These are phyloP conservation scores for Neogobius melanostomus DNA, from an alignment of 2,113 vertebrate species.

Conservation along the genomic window DNA sequence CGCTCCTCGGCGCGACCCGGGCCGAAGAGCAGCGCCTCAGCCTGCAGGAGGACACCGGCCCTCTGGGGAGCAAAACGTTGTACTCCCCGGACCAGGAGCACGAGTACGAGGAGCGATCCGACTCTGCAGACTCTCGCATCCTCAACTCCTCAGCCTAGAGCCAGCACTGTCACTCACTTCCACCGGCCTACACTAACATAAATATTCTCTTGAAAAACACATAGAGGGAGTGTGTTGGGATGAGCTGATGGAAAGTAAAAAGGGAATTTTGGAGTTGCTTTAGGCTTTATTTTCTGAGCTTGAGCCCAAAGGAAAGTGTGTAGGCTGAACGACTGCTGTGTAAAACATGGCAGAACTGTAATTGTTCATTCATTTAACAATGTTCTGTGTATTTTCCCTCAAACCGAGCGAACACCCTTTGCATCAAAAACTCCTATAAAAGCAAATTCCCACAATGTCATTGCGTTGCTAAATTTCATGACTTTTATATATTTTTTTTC, in stretches of 20 bases:
- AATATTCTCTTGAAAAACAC: background rate
- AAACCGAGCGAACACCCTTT: background rate
- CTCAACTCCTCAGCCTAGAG: conserved; percentile 86
- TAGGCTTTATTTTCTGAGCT: background rate
- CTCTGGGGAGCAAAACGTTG: conserved; percentile 86
- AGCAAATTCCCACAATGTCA: too few relatives aligned
- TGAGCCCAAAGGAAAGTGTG: conserved; percentile 9
- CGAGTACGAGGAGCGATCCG: conserved; percentile 93
- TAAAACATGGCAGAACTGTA: background rate
- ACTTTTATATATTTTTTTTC: too few relatives aligned
- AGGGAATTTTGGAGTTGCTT: background rate
- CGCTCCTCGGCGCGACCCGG: conserved; percentile 78
- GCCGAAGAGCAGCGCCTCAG: conserved; percentile 85
- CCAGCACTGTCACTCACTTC: background rate
- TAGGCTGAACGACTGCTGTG: background rate
- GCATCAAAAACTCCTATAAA: too few relatives aligned
- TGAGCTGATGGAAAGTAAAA: too few relatives aligned
- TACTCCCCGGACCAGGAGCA: conserved; percentile 94
- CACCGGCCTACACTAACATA: background rate
- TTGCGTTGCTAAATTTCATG: too few relatives aligned
- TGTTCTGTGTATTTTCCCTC: background rate
- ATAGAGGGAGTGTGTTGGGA: background rate
- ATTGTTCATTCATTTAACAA: background rate
- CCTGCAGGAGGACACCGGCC: conserved; percentile 85
- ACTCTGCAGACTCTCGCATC: conserved; percentile 93